Evolutionary conservation across 2,113 vertebrate species (phyloP), one percentile per base, ranked within the genome.

Genomic region (Cygnus atratus): DNA sequence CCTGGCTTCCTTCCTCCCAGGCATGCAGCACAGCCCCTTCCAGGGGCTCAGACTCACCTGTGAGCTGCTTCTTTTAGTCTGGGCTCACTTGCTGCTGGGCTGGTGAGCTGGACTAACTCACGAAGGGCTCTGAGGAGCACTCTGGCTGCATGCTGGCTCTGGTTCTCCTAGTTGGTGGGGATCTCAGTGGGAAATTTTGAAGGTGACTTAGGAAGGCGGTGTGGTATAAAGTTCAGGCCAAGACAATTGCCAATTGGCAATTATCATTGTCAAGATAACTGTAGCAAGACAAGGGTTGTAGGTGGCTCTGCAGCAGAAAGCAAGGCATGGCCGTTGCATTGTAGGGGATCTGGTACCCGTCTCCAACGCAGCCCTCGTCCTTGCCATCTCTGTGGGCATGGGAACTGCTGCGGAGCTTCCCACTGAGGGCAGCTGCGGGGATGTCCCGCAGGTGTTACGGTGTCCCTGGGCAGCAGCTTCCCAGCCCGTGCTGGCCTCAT

Each of bases 291-390:
- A 2, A 66, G 67, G 62, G 35, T 29, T 67, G 6, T 44, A 29
- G 76, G 67, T 41, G 61, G 24, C 57, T 66, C 20, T 77, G 70
- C 54, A 58, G 75, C 6, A 2, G 48, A 31, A 75, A 54, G 46
- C 62, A 72, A 66, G 67, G 44, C 44, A 55, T 13, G 48, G 48
- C 9, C n/a, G 3, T 85, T 48, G 13, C 0, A 0, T 43, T 31
- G 29, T 33, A 10, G 73, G 44, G 24, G 39, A 57, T 35, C 44
- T 95, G 3, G 8, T 25, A 71, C 24, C 61, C 20, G 2, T 55
- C 55, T 86, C 62, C 4, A 9, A 3, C 35, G n/a, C 3, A 0
- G 35, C 13, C 18, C 48, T 37, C 55, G 26, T 78, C 72, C 66
- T 71, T 66, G 66, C 57, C 62, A 3, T 55, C 31, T 66, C 39